Evolutionary conservation across 1,140 invertebrate species (phyloP), one percentile per base, ranked within the genome.

Genomic region (Drosophila neocordata): DNA sequence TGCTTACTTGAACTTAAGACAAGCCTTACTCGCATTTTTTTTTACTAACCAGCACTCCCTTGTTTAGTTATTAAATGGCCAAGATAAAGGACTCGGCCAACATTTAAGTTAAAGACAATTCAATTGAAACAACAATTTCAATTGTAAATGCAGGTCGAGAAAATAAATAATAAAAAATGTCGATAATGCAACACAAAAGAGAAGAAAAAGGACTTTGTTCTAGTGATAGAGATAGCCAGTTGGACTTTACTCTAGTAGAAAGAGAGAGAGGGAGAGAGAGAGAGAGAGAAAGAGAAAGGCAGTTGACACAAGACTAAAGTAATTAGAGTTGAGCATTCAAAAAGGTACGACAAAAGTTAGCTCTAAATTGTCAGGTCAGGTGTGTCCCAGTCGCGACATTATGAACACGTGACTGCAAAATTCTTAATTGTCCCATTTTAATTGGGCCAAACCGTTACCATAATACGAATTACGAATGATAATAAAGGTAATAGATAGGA

Each of bases 381-480:
- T 75, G 72, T 74, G 63, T 74, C 60, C 37, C 34, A 22, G 53
- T 9, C 34, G 65, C 63, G 67, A 44, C 74, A 78, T 85, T 85
- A 76, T 76, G 72, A 81, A 75, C 78, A 81, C 70, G 82, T 81
- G 82, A 65, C 82, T 78, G 67, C 65, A 59, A 81, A 31, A 78
- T 75, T 82, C 78, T 63, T 82, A 87, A 87, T 87, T 70, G 82
- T 51, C 74, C 67, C 31, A 71, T 68, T 68, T 60, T 73, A 77
- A 75, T 78, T 77, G 72, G 59, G 56, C 52, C 59, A 63, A 64
- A 31, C 57, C 18, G 31, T 37, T 60, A 31, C 20, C 63, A 27
- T 53, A 27, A 48, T 48, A 48, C 41, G 41, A 48, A 56, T 34
- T 56, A 56, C 27, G 53, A 56, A 56, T 56, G 53, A 56, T 31